These are phyloP conservation scores for Suricata suricatta DNA, from an alignment of 2,113 vertebrate species.

Conservation along the genomic window DNA sequence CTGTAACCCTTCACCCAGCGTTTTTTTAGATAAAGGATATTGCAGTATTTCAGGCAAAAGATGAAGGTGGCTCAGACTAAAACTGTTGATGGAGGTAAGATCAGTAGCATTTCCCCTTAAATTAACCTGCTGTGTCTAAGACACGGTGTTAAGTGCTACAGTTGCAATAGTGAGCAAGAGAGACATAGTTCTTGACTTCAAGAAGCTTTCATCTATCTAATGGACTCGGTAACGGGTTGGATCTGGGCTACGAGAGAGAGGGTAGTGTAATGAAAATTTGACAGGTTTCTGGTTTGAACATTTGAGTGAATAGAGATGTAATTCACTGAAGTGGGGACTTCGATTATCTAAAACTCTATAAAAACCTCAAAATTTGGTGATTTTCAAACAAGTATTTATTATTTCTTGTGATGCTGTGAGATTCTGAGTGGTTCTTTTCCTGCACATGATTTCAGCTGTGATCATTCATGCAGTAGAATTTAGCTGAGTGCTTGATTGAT, in stretches of 20 bases:
- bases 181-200: neutral
- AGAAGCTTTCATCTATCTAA: neutral
- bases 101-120: neutral
- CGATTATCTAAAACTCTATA: neutral
- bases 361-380: neutral
- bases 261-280: neutral
- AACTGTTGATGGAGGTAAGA: neutral
- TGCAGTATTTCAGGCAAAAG: neutral
- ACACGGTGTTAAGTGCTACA: neutral
- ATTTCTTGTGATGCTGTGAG: neutral
- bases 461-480: neutral
- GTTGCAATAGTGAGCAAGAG: neutral
- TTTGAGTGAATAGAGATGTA: neutral
- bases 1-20: neutral
- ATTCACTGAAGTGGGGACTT: neutral
- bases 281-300: neutral
- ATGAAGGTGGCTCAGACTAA: neutral
- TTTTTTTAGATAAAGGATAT: neutral
- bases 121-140: neutral
- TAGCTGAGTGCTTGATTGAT: neutral
- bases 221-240: neutral
- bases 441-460: neutral
- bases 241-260: neutral
- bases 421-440: neutral
- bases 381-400: neutral